Percentiles rank a stretch among this genome's conserved stretches.
Evolutionary conservation across 2,113 vertebrate genomes (phyloP).

Genomic region (Channa maculata): DNA sequence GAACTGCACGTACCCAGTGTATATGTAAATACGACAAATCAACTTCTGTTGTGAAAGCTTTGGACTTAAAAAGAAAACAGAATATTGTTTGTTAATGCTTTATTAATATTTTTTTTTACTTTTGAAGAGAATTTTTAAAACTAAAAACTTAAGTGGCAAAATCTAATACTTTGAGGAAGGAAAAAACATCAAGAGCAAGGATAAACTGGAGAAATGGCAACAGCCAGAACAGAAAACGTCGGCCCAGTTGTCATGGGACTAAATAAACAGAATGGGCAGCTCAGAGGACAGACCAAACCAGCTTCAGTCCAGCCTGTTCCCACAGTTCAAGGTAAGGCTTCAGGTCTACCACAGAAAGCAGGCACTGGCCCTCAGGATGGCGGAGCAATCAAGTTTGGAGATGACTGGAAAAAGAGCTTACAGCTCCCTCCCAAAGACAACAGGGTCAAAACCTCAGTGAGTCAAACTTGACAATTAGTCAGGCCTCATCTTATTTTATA

Average conservation of each 20-base stretch:
- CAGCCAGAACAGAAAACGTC: slow-evolving; percentile 79
- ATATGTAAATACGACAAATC: slow-evolving; percentile 80
- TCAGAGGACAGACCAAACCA: slow-evolving; percentile 80
- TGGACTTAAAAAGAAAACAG: slow-evolving; percentile 68
- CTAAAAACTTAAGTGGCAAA: slow-evolving; percentile 61
- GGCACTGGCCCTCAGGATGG: slow-evolving; percentile 69
- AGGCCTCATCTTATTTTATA: rapidly evolving
- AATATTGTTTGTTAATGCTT: slow-evolving; percentile 81
- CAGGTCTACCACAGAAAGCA: slow-evolving; percentile 61
- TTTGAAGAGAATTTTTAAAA: slow-evolving; percentile 76
- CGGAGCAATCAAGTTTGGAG: slow-evolving; percentile 82
- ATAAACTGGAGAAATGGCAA: slow-evolving; percentile 72
- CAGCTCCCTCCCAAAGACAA: slow-evolving; percentile 80
- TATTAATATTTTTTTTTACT: slow-evolving; percentile 78
- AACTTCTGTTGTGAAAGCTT: slow-evolving; percentile 70
- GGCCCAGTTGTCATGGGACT: slow-evolving; percentile 80
- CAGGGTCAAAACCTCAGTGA: slow-evolving; percentile 80
- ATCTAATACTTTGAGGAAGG: slow-evolving; percentile 45
- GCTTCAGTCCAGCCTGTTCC: slow-evolving; percentile 71
- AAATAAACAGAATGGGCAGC: slow-evolving; percentile 85
- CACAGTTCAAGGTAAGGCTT: slow-evolving; percentile 68
- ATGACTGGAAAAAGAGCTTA: slow-evolving; percentile 81
- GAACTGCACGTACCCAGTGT: slow-evolving; percentile 75
- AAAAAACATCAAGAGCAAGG: slow-evolving; percentile 22
- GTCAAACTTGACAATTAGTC: background rate